Evolutionary conservation across 2,113 vertebrate species (phyloP).

Genomic region (Ranitomeya imitator): DNA sequence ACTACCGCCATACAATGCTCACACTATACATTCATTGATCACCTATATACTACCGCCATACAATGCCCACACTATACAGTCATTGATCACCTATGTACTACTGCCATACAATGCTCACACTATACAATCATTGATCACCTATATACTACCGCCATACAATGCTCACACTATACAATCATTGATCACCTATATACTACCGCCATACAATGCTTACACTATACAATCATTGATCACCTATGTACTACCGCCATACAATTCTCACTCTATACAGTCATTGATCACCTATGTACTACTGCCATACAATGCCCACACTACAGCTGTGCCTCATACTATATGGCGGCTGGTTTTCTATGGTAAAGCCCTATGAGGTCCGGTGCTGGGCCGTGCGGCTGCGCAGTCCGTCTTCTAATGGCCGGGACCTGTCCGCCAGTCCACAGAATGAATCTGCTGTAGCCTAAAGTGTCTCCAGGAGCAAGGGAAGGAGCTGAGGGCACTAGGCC

Average conservation of each 20-base stretch:
- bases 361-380: slow-evolving; percentile 68
- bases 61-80: neutral
- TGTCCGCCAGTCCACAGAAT: slow-evolving; percentile 62
- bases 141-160: neutral
- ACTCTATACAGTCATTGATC: neutral
- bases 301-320: neutral
- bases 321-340: too few relatives aligned
- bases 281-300: neutral
- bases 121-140: neutral
- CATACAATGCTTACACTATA: neutral
- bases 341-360: neutral
- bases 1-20: too few relatives aligned
- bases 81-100: neutral
- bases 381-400: slow-evolving; percentile 61
- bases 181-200: neutral
- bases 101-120: neutral
- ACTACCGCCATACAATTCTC: neutral
- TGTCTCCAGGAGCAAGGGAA: neutral
- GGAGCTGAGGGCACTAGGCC: neutral
- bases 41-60: neutral
- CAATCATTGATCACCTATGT: neutral
- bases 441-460: slow-evolving; percentile 64
- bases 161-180: neutral
- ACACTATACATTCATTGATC: too few relatives aligned
- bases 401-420: slow-evolving; percentile 63